Evolutionary conservation across 2,113 vertebrate genomes (phyloP), one percentile per base, ranked within the genome.

Genomic region (Fukomys damarensis): DNA sequence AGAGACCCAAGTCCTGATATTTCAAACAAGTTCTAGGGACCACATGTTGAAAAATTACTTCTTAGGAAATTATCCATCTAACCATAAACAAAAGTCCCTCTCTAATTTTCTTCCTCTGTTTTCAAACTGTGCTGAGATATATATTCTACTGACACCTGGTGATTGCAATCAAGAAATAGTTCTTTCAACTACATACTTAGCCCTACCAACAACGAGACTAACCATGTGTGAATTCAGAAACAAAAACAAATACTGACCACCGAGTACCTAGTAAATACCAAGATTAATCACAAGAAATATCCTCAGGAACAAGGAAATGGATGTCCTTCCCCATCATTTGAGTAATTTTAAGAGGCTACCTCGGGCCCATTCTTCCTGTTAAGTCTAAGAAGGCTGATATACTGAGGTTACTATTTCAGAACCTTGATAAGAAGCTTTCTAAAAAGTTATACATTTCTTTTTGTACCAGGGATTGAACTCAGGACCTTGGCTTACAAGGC

Each of bases 51-150:
- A 32, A 32, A 30, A 65, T 3, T 0, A 46, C 19, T 54, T 4
- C 41, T 88, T 93, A 83, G 76, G 20, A 49, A 91, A 82, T 79
- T 72, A 88, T 24, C 91, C 88, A 26, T 7, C 7, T 76, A 94
- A 26, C 66, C 28, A 92, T 63, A 16, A 96, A 92, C 26, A 70
- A 93, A 96, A 86, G 9, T 86, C 82, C 24, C 68, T 59, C 70
- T 80, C 4, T 11, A 63, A 41, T 77, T 63, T 38, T 83, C 59
- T 93, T 72, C 76, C 58, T 83, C 38, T n/a, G 32, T 72, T 94
- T 92, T 93, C 43, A 95, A 89, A 86, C 28, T 97, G 32, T 94
- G 56, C 22, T 93, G n/a, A 89, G 58, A 89, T 68, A 72, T 56
- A 66, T 61, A 66, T 38, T 89, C 66, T 89, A 92, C 61, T 89